Conservation (phyloP, 2,797 vertebrate species). For the Vespertilio murinus region DNA sequence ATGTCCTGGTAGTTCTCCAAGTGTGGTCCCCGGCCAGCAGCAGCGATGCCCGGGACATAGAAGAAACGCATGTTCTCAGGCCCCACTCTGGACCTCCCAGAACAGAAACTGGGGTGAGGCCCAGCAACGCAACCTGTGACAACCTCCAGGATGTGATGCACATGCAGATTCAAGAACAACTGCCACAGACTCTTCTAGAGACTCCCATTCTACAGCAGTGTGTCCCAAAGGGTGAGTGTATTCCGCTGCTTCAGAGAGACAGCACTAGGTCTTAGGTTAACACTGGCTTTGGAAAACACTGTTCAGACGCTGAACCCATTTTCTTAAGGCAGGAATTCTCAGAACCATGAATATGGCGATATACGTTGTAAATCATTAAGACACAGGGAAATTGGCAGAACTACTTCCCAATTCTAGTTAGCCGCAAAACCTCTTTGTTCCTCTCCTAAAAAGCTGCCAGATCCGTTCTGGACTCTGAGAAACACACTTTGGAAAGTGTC, state of each 20-base stretch:
- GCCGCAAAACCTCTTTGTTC: background rate
- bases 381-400: background rate
- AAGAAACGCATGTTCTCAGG: background rate
- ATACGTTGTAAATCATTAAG: background rate
- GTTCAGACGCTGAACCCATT: background rate
- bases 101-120: background rate
- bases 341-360: background rate
- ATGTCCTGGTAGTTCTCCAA: background rate
- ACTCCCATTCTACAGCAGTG: background rate
- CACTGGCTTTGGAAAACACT: background rate
- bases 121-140: background rate
- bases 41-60: too few species aligned
- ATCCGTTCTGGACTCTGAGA: background rate
- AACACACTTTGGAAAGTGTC: slow-evolving; percentile 20
- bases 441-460: background rate
- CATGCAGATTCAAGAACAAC: background rate
- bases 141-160: background rate
- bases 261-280: background rate
- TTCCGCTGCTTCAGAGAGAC: background rate
- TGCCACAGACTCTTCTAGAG: background rate
- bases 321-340: background rate
- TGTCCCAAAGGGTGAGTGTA: background rate
- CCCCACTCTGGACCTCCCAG: background rate
- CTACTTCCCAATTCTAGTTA: background rate
- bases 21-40: background rate